Percentiles rank a stretch among this genome's conserved stretches.
These are phyloP conservation scores for Caenorhabditis remanei DNA, from an alignment of 1,140 invertebrate species.

Conservation along the genomic window DNA sequence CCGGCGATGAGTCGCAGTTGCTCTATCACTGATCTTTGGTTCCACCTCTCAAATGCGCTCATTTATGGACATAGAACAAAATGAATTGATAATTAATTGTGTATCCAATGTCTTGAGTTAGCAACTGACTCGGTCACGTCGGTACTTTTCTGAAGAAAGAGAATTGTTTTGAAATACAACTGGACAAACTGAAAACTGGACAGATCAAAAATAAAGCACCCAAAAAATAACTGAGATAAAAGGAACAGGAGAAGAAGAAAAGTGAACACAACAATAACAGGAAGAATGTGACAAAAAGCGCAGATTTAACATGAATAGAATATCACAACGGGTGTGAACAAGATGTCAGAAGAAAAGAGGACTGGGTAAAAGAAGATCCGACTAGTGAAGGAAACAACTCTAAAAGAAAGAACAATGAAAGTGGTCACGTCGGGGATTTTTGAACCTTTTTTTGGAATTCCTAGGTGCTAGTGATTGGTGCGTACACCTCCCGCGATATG, in stretches of 20 bases:
- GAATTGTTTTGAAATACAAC: neutral
- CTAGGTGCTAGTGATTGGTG: conserved; percentile 44
- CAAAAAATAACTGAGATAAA: neutral
- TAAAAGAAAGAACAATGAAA: conserved; percentile 1
- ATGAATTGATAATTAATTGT: neutral
- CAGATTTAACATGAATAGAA: conserved; percentile 52
- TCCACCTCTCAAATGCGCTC: conserved; percentile 1
- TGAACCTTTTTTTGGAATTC: conserved; percentile 4
- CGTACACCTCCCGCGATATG: neutral
- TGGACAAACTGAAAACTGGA: neutral
- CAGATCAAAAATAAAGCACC: neutral
- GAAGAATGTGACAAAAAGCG: conserved; percentile 47
- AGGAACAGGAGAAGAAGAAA: neutral
- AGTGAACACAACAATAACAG: conserved; percentile 7
- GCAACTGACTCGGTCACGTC: neutral
- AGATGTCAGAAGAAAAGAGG: neutral
- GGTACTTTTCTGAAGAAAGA: conserved; percentile 41
- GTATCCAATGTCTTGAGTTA: neutral
- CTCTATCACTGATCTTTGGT: neutral
- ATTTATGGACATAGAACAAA: conserved; percentile 27
- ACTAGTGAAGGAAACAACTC: neutral
- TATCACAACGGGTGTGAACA: neutral
- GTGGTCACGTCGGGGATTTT: neutral
- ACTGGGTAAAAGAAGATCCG: conserved; percentile 12
- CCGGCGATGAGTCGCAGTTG: conserved; percentile 16